A percentile compares a stretch with the other conserved stretches of the same genome.
phyloP scores from a whole-genome alignment of 1,140 invertebrate species.

The Heterodera schachtii region DNA sequence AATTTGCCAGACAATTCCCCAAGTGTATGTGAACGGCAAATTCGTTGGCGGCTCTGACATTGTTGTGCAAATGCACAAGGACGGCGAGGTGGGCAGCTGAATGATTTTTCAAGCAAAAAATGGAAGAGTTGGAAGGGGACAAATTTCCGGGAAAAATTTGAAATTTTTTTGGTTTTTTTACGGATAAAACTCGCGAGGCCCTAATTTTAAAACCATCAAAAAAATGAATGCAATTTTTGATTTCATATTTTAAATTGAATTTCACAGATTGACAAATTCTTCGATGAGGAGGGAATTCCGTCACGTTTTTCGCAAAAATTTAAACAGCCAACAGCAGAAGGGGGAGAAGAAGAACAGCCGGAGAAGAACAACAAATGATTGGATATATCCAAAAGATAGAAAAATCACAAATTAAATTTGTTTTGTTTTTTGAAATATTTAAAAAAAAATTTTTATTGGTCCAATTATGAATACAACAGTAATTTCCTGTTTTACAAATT shows the following conservation, averaged over 20 bases:
- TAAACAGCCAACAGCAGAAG: background rate
- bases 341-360: background rate
- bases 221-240: background rate
- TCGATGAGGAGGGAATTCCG: constrained; percentile 39
- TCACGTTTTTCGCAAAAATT: constrained; percentile 41
- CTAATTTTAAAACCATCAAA: background rate
- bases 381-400: background rate
- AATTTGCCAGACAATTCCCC: constrained; percentile 49
- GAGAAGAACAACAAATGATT: background rate
- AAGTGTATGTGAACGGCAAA: constrained; percentile 64
- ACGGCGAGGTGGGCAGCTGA: background rate
- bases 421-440: too few species aligned
- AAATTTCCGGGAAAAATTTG: background rate
- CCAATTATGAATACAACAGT: too few species aligned
- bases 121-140: background rate
- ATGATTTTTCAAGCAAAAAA: background rate
- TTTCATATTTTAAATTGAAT: background rate
- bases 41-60: constrained; percentile 65
- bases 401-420: too few species aligned
- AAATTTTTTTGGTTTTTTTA: background rate
- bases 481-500: too few species aligned
- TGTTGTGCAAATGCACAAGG: constrained; percentile 57
- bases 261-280: constrained; percentile 38
- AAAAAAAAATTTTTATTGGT: too few species aligned
- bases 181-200: too few species aligned